Base-by-base conservation (phyloP, 2,888 invertebrate species). In the Hemicrepidius hirtus region DNA sequence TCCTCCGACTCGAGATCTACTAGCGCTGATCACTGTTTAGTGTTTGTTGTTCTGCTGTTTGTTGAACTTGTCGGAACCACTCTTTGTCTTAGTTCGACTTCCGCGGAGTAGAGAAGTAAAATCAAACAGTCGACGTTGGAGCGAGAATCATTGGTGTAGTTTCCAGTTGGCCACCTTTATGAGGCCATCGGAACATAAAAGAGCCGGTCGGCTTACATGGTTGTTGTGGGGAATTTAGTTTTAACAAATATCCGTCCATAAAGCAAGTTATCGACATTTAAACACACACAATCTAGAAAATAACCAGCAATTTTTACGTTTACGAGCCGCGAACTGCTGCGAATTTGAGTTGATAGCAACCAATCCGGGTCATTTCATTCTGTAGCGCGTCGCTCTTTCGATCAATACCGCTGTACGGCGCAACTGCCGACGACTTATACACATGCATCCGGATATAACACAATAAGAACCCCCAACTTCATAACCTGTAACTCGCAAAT, bases 231-330 rank as follows among this genome's bases (percentile, higher is more conserved):
- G 66, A 24, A 41, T 74, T 72, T 64, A 67, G 60, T 71, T 69
- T 75, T 70, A 67, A 76, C 75, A 76, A 76, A 76, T 76, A 79
- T 71, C 75, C 59, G 66, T 40, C 76, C 63, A 77, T 78, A 77
- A 78, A 75, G 41, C 60, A 71, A 50, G 74, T 70, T 77, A 75
- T 78, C 73, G 77, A 73, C 78, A 57, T 75, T 76, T 77, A 76
- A 77, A 80, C 78, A 75, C 80, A 77, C 80, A 79, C 82, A 84
- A 83, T 83, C 83, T 80, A 82, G 80, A 77, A 82, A 83, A 82
- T 83, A 84, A 81, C 81, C 79, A 77, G 83, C 83, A 83, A 84
- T 83, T 84, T 84, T 84, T 83, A 80, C 82, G 82, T 82, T 84
- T 84, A 84, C 83, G 84, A 84, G 80, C 81, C 82, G 82, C 81